phyloP scores from a whole-genome alignment of 2,888 invertebrate species.

The Germaria angustata region DNA sequence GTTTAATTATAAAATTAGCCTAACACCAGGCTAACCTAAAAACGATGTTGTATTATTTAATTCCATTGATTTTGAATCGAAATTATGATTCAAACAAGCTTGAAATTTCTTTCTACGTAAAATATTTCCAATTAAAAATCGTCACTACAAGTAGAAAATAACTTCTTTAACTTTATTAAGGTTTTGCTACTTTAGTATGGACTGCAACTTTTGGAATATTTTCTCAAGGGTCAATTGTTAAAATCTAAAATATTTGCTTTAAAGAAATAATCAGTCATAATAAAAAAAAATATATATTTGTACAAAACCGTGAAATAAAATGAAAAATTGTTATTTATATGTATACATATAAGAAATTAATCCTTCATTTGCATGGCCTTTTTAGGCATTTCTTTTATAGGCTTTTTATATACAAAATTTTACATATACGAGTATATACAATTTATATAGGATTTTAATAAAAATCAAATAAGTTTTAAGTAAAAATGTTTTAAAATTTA shows the following conservation, averaged over 20 bases:
- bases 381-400: slow-evolving; percentile 45
- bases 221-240: slow-evolving; percentile 38
- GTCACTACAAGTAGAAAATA: neutral
- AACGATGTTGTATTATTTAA: no score
- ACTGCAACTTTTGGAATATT: neutral
- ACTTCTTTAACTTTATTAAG: neutral
- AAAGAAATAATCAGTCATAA: neutral
- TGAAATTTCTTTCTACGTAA: no score
- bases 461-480: neutral
- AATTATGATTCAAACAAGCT: no score
- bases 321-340: neutral
- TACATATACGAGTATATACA: neutral
- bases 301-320: slow-evolving; percentile 7
- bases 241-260: no score
- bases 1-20: no score
- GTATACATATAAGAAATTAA: neutral
- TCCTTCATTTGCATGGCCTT: slow-evolving; percentile 41
- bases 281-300: slow-evolving; percentile 17
- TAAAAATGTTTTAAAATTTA: neutral
- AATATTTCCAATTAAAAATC: no score
- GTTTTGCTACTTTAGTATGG: neutral
- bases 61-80: no score
- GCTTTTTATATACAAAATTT: slow-evolving; percentile 53
- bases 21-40: no score
- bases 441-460: neutral